phyloP scores from a whole-genome alignment of 2,113 vertebrate species.

The Gallinago jamesoni region DNA sequence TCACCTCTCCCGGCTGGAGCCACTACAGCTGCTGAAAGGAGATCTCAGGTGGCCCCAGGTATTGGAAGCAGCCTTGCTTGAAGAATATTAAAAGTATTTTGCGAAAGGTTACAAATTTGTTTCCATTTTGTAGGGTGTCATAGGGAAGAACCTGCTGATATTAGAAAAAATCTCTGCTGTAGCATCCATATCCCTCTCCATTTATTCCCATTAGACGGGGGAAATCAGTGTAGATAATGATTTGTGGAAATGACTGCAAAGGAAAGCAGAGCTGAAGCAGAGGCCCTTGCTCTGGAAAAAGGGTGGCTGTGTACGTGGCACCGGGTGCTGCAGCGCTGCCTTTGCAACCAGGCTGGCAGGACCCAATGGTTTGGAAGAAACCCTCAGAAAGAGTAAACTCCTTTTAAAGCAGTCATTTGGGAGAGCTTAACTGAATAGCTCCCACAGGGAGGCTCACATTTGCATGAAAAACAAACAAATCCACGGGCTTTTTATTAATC shows the following conservation, averaged over 20 bases:
- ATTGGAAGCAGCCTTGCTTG: background rate
- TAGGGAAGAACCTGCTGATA: background rate
- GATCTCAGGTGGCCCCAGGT: background rate
- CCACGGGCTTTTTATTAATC: slow-evolving; percentile 48
- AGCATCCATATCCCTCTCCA: background rate
- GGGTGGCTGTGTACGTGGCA: accelerated
- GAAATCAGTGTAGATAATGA: background rate
- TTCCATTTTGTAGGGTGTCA: background rate
- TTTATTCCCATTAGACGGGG: background rate
- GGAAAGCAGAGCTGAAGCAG: background rate
- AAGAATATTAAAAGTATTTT: background rate
- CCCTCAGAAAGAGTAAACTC: slow-evolving; percentile 31
- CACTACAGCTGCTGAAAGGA: background rate
- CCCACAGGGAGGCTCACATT: slow-evolving; percentile 44
- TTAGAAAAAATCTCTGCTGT: background rate
- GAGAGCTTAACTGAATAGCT: slow-evolving; percentile 47
- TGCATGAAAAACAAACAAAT: slow-evolving; percentile 67
- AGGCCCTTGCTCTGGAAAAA: background rate
- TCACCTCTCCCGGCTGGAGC: background rate
- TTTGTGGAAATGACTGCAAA: slow-evolving; percentile 4
- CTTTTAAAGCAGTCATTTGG: slow-evolving; percentile 30
- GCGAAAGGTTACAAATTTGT: background rate
- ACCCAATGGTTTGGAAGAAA: background rate
- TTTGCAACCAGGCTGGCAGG: background rate
- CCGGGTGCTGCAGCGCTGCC: background rate